Conservation (phyloP, 1,140 invertebrate species). For the Hyles euphorbiae region DNA sequence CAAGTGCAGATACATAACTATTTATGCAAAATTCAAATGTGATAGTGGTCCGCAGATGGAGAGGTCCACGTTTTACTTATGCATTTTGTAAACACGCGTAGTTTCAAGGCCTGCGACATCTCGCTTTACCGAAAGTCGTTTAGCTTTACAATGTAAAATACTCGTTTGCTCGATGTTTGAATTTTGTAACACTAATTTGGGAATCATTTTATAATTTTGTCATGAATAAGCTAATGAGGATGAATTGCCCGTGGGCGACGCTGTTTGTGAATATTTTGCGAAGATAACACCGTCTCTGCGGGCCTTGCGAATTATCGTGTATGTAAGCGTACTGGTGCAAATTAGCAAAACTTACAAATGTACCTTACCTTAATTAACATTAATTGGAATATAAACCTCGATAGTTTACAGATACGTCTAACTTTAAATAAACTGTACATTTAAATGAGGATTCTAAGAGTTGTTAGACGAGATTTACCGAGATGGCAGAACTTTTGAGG, state of each 20-base stretch:
- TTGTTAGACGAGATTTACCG: no score
- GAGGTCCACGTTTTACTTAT: conserved; percentile 26
- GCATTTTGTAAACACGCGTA: conserved; percentile 43
- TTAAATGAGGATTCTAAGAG: no score
- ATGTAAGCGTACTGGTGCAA: no score
- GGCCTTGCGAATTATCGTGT: no score
- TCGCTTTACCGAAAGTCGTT: conserved; percentile 55
- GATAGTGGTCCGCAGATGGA: conserved; percentile 28
- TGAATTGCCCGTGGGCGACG: conserved; percentile 2
- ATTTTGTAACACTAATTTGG: conserved; percentile 28
- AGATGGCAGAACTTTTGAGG: no score
- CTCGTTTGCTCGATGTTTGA: conserved; percentile 34
- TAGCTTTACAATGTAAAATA: conserved; percentile 55
- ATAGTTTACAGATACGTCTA: no score
- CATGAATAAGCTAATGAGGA: conserved; percentile 26
- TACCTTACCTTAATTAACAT: no score
- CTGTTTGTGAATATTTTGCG: no score
- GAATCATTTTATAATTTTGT: conserved; percentile 25
- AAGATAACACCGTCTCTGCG: no score
- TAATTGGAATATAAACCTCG: no score
- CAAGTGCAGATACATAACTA: not conserved
- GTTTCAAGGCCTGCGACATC: conserved; percentile 59
- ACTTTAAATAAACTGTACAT: no score
- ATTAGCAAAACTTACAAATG: no score
- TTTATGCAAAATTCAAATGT: conserved; percentile 38